Percentiles rank a stretch among this genome's conserved stretches.
phyloP scores from a whole-genome alignment of 2,888 invertebrate species.

The Nipponacmea schrenckii region DNA sequence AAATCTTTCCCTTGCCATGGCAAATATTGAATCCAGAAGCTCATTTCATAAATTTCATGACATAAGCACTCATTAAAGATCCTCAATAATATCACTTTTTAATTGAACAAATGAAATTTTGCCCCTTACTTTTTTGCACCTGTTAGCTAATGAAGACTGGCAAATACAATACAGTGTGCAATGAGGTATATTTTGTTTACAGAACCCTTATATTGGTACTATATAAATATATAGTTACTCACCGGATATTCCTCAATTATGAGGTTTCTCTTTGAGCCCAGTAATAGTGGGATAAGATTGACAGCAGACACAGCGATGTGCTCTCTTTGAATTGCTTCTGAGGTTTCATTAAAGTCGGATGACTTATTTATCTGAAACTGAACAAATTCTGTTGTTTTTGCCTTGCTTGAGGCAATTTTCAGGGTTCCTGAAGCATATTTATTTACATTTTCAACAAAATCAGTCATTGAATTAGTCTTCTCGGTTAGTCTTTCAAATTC shows the following conservation, averaged over 20 bases:
- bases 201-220: not conserved
- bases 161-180: too few species aligned
- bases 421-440: not conserved
- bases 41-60: too few species aligned
- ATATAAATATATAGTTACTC: not conserved
- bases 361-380: not conserved
- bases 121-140: too few species aligned
- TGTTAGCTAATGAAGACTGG: too few species aligned
- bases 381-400: not conserved
- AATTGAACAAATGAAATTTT: too few species aligned
- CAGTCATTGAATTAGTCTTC: not conserved
- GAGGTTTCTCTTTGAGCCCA: not conserved
- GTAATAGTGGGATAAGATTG: not conserved
- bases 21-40: too few species aligned
- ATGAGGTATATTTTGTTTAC: too few species aligned
- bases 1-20: too few species aligned
- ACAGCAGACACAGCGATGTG: not conserved
- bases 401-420: not conserved
- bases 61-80: too few species aligned
- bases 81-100: too few species aligned
- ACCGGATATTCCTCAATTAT: constrained; percentile 2
- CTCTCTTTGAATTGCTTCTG: not conserved
- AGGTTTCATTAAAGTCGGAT: not conserved
- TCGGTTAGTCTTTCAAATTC: not conserved
- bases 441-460: not conserved